phyloP scores from a whole-genome alignment of 2,888 invertebrate species.

The Doris montereyensis region DNA sequence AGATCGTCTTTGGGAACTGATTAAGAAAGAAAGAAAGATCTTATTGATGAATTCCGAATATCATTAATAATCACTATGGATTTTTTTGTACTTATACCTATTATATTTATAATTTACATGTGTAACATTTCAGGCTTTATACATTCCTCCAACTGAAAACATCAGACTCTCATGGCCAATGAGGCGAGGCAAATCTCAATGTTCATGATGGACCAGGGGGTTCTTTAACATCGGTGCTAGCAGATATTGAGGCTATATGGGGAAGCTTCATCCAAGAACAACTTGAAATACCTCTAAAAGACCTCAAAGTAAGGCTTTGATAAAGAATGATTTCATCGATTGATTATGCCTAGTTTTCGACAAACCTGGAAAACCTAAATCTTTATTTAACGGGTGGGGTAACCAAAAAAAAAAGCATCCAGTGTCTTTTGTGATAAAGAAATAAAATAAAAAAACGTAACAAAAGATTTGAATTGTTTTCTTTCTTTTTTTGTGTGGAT shows the following conservation, averaged over 20 bases:
- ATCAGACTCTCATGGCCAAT: constrained; percentile 94
- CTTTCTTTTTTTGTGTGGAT: no score
- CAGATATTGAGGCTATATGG: constrained; percentile 92
- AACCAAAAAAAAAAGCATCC: no score
- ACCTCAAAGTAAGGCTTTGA: constrained; percentile 75
- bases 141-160: constrained; percentile 73
- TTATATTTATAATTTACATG: background rate
- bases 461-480: no score
- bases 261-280: constrained; percentile 83
- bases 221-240: constrained; percentile 86
- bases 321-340: background rate
- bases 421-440: no score
- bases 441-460: no score
- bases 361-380: background rate
- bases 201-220: constrained; percentile 88
- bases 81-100: background rate
- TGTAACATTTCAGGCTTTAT: constrained; percentile 75
- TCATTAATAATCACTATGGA: no score
- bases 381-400: no score
- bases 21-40: no score
- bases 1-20: no score
- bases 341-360: background rate
- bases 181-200: constrained; percentile 88
- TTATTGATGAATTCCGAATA: no score
- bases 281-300: constrained; percentile 81